Percentiles rank a stretch among this genome's conserved stretches.
phyloP scores from a whole-genome alignment of 2,113 vertebrate species.

The Lethenteron reissneri region DNA sequence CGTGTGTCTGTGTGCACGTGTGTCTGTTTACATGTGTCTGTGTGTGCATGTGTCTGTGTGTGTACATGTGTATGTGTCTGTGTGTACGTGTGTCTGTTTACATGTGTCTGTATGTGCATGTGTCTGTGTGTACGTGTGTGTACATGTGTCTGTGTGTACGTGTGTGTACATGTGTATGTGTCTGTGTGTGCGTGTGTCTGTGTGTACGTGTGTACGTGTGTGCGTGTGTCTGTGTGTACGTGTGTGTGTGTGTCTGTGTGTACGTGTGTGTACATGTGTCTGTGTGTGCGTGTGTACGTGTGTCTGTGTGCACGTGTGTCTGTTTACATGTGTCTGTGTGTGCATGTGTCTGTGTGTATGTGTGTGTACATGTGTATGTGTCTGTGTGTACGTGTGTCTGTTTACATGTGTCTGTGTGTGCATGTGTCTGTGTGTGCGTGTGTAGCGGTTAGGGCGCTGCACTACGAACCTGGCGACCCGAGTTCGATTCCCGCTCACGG shows the following conservation, averaged over 20 bases:
- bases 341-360: not conserved
- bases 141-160: not conserved
- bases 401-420: not conserved
- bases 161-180: not conserved
- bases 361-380: conserved; percentile 2
- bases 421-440: not conserved
- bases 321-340: not conserved
- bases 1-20: not conserved
- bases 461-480: no score
- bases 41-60: not conserved
- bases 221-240: not conserved
- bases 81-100: not conserved
- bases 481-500: no score
- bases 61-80: not conserved
- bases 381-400: not conserved
- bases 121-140: not conserved
- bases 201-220: not conserved
- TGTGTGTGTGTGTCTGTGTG: not conserved
- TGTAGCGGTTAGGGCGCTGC: not conserved
- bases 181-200: not conserved
- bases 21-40: not conserved
- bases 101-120: not conserved
- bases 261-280: not conserved
- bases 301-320: not conserved
- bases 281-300: not conserved